Base-by-base conservation (phyloP, 2,113 vertebrate species). In the Colius striatus region DNA sequence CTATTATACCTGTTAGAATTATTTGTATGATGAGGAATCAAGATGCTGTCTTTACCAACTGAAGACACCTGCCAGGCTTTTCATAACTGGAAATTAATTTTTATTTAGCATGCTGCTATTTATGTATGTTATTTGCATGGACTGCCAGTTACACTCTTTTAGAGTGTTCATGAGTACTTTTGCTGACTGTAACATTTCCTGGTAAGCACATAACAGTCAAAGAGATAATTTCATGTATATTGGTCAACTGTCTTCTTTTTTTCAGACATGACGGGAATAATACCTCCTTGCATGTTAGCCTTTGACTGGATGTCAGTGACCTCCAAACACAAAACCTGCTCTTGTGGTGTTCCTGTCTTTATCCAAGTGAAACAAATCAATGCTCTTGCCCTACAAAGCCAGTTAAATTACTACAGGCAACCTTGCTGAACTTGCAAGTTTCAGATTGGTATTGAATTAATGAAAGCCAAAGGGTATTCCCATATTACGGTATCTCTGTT, bases 401-500 rank as follows among this genome's bases (percentile, higher is more conserved):
- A 20, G 60, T 84, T 55, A 84, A 94, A 86, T 53, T 87, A 94
- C 87, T 48, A 85, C 19, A 79, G 0, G 5, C 48, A 96, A 50
- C 38, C 83, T 79, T 93, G 67, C 72, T 94, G 71, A 95, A 83
- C 79, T 62, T 80, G 38, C 68, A 92, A 20, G 57, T 72, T 77
- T 92, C 51, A 72, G 66, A 87, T 85, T 92, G 92, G 15, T 77
- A 58, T 58, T n/a, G 88, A 86, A 63, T 74, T 95, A 76, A 91
- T 85, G 80, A 88, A 96, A 93, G 72, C 73, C 66, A 71, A 82
- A 95, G 75, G 54, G 57, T 55, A 61, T 53, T 68, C 47, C 81
- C 9, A 36, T 60, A 63, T 96, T 82, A 80, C 84, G 90, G 32
- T 26, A 54, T 62, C 78, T 84, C 45, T 51, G 19, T 53, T 77